A percentile compares a stretch with the other conserved stretches of the same genome.
Evolutionary conservation across 2,888 invertebrate species (phyloP).

Genomic region (Hypena proboscidalis): DNA sequence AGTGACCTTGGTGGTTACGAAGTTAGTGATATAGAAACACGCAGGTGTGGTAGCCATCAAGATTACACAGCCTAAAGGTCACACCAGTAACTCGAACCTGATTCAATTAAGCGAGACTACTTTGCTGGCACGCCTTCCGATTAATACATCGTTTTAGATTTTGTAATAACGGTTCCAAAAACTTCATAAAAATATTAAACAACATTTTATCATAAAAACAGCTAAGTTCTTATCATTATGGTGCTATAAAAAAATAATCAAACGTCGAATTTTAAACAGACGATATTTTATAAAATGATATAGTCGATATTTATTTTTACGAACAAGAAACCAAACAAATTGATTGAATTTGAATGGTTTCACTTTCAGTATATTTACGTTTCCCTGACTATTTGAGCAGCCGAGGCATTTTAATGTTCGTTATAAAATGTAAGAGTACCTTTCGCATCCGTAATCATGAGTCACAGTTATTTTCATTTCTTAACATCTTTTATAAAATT

Average conservation of each 20-base stretch:
- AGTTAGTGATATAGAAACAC: conserved; percentile 22
- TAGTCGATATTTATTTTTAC: conserved; percentile 18
- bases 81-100: conserved; percentile 61
- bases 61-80: conserved; percentile 60
- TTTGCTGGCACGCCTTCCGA: conserved; percentile 46
- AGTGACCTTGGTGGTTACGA: conserved; percentile 30
- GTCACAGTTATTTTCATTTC: too few relatives aligned
- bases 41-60: conserved; percentile 58
- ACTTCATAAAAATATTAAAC: too few relatives aligned
- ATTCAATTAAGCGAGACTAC: conserved; percentile 57
- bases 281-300: conserved; percentile 22
- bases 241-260: conserved; percentile 6
- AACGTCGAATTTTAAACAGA: conserved; percentile 10
- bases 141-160: not conserved
- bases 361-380: conserved; percentile 37
- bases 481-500: too few relatives aligned
- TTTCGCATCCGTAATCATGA: not conserved
- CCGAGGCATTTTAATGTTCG: conserved; percentile 18
- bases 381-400: conserved; percentile 17
- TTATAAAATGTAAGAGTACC: conserved; percentile 17
- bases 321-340: conserved; percentile 35
- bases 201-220: not conserved
- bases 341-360: conserved; percentile 31
- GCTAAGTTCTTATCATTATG: not conserved
- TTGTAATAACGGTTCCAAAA: too few relatives aligned